These are phyloP conservation scores for Epizoanthus fatuus DNA, from an alignment of 92 coral and sea anemone genomes.

Conservation along the genomic window DNA sequence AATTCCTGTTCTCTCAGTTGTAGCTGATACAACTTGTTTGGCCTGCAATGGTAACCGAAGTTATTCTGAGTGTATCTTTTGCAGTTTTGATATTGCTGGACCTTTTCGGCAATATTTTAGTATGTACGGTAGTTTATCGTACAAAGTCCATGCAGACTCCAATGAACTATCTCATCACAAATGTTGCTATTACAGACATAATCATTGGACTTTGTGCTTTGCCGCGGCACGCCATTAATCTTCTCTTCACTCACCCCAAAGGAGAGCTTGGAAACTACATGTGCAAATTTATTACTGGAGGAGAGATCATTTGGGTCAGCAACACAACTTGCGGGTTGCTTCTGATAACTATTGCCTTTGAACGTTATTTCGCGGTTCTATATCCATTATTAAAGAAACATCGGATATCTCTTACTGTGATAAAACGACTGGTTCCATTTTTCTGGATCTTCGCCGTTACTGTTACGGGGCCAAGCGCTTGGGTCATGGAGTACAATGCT, in stretches of 20 bases:
- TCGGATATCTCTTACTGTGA: constrained; percentile 57
- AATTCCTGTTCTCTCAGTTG: no score
- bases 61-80: background rate
- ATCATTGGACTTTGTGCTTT: constrained; percentile 66
- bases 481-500: constrained; percentile 65
- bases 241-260: constrained; percentile 63
- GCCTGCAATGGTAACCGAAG: background rate
- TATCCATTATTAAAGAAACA: constrained; percentile 66
- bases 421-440: constrained; percentile 62
- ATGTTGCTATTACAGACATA: constrained; percentile 75
- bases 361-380: constrained; percentile 80
- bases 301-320: constrained; percentile 80
- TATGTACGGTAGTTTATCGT: constrained; percentile 21
- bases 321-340: constrained; percentile 77
- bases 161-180: constrained; percentile 72
- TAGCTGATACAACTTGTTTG: no score
- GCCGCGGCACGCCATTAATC: constrained; percentile 75
- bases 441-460: constrained; percentile 75
- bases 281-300: constrained; percentile 82
- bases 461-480: constrained; percentile 72
- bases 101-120: background rate
- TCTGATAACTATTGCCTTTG: constrained; percentile 76
- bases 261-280: constrained; percentile 59
- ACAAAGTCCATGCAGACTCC: constrained; percentile 68
- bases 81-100: background rate